phyloP scores from a whole-genome alignment of 2,888 invertebrate genomes.

The Rapana venosa region DNA sequence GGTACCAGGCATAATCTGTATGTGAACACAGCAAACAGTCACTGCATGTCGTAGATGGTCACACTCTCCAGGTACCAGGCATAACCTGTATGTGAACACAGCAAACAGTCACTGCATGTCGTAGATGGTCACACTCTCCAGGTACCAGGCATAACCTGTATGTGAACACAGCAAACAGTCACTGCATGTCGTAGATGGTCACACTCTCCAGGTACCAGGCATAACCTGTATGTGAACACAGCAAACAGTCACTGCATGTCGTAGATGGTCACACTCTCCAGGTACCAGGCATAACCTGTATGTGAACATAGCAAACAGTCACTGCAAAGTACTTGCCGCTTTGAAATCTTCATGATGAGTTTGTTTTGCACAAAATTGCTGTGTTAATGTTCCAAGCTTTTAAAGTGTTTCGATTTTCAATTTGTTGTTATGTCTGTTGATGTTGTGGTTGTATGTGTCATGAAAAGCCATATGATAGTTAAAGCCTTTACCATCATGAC shows the following conservation, averaged over 20 bases:
- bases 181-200: constrained; percentile 70
- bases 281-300: constrained; percentile 64
- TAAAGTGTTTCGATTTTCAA: too few relatives aligned
- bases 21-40: neutral
- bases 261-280: constrained; percentile 64
- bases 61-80: constrained; percentile 75
- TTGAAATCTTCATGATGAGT: too few relatives aligned
- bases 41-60: constrained; percentile 71
- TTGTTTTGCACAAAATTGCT: too few relatives aligned
- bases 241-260: too few relatives aligned
- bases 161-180: neutral
- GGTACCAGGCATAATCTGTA: constrained; percentile 74
- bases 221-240: constrained; percentile 58
- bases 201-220: constrained; percentile 58
- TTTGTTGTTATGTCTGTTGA: too few relatives aligned
- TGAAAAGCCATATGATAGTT: too few relatives aligned
- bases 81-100: constrained; percentile 58
- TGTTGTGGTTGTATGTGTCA: too few relatives aligned
- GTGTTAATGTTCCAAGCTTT: too few relatives aligned
- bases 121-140: constrained; percentile 72
- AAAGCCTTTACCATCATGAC: too few relatives aligned
- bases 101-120: too few relatives aligned
- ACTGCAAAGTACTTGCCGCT: constrained; percentile 45
- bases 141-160: constrained; percentile 74
- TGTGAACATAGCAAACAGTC: neutral